A percentile compares a stretch with the other conserved stretches of the same genome.
Evolutionary conservation across 1,140 invertebrate genomes (phyloP).

Genomic region (Megalonaias nervosa): DNA sequence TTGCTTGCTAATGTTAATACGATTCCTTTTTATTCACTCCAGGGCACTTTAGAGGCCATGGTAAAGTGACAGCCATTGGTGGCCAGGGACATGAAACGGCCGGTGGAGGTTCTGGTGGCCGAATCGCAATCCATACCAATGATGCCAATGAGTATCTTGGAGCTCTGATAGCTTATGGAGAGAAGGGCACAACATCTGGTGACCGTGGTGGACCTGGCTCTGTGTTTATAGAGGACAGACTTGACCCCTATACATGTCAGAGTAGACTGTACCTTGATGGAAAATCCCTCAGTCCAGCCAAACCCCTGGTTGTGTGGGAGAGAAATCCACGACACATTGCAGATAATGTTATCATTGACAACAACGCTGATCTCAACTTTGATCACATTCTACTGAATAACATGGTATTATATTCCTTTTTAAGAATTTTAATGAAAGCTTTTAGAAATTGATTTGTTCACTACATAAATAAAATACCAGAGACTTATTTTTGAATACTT

Average conservation of each 20-base stretch:
- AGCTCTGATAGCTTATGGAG: slow-evolving; percentile 40
- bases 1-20: too few species aligned
- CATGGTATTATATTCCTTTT: slow-evolving; percentile 26
- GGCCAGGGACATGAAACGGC: slow-evolving; percentile 40
- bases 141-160: slow-evolving; percentile 53
- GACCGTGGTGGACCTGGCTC: slow-evolving; percentile 56
- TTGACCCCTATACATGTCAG: slow-evolving; percentile 40
- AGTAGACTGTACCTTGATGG: slow-evolving; percentile 57
- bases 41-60: slow-evolving; percentile 58
- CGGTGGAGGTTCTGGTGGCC: slow-evolving; percentile 58
- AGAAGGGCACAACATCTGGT: slow-evolving; percentile 34
- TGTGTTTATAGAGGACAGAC: slow-evolving; percentile 57
- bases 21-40: not conserved
- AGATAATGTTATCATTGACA: slow-evolving; percentile 33
- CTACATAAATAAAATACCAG: too few species aligned
- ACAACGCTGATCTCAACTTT: slow-evolving; percentile 52
- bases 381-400: slow-evolving; percentile 59
- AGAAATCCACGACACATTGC: slow-evolving; percentile 45
- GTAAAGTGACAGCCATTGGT: slow-evolving; percentile 48
- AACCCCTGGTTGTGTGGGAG: slow-evolving; percentile 52
- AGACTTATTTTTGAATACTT: too few species aligned
- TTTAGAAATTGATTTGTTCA: not conserved
- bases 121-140: slow-evolving; percentile 52
- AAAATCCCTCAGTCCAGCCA: slow-evolving; percentile 34
- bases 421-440: not conserved